Conservation (phyloP, 92 coral and sea anemone genomes). For the Anthopleura xanthogrammica region DNA sequence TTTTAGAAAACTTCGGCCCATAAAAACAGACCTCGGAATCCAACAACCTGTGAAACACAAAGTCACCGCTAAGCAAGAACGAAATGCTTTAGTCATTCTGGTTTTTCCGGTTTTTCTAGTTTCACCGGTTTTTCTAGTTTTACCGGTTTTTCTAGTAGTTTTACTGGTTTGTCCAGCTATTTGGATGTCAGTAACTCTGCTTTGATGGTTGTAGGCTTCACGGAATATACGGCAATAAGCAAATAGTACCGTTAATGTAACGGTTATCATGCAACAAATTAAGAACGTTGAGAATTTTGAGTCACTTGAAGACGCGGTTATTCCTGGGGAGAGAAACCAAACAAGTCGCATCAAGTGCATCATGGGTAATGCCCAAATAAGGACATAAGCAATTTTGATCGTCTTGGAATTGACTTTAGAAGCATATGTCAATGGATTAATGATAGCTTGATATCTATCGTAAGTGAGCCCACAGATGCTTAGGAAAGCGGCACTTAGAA, state of each 20-base stretch:
- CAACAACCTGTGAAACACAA: constrained; percentile 43
- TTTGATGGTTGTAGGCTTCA: constrained; percentile 30
- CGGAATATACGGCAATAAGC: constrained; percentile 36
- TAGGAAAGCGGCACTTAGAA: constrained; percentile 26
- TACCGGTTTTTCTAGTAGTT: constrained; percentile 1
- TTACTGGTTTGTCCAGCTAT: background rate
- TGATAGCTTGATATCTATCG: constrained; percentile 40
- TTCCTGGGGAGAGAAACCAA: constrained; percentile 30
- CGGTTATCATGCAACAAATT: constrained; percentile 5
- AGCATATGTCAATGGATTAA: constrained; percentile 39
- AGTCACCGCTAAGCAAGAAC: constrained; percentile 49
- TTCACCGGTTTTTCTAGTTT: background rate
- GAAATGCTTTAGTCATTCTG: constrained; percentile 32
- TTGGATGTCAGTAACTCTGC: background rate
- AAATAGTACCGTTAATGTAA: constrained; percentile 17
- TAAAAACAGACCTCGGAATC: constrained; percentile 36
- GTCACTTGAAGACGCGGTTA: constrained; percentile 15
- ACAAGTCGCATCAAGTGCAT: constrained; percentile 27
- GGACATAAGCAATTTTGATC: constrained; percentile 6
- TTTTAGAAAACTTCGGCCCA: constrained; percentile 14
- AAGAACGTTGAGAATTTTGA: constrained; percentile 21
- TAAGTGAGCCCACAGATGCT: constrained; percentile 46
- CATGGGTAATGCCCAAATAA: constrained; percentile 33
- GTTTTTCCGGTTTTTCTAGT: background rate
- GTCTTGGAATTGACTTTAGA: constrained; percentile 18